Evolutionary conservation across 2,888 invertebrate genomes (phyloP).

Genomic region (Tenthredo distinguenda): DNA sequence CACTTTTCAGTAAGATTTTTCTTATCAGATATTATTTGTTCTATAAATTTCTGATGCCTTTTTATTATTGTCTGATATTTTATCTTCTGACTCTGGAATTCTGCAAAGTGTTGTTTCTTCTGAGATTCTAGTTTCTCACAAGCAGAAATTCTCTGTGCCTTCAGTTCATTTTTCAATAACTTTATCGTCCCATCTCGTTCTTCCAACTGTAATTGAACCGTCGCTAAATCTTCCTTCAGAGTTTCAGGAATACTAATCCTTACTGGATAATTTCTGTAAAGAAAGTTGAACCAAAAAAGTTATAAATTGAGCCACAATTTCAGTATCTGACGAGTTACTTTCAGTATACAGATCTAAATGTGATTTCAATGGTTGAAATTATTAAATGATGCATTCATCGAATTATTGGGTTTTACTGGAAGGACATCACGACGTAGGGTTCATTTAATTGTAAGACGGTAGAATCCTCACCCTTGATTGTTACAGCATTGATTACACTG

Average conservation of each 20-base stretch:
- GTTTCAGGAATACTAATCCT: constrained; percentile 34
- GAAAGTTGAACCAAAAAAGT: not conserved
- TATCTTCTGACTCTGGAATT: constrained; percentile 82
- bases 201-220: constrained; percentile 68
- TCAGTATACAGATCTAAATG: no score
- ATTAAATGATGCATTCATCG: not conserved
- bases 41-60: constrained; percentile 91
- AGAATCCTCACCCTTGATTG: constrained; percentile 28
- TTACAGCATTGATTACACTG: constrained; percentile 34
- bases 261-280: constrained; percentile 14
- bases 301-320: not conserved
- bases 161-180: constrained; percentile 72
- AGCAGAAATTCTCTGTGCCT: constrained; percentile 74
- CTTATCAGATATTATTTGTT: constrained; percentile 89
- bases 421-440: not conserved
- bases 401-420: not conserved
- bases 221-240: constrained; percentile 68
- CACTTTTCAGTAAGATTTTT: constrained; percentile 88
- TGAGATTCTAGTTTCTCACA: constrained; percentile 77
- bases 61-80: constrained; percentile 88
- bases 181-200: constrained; percentile 70
- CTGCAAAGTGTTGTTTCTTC: constrained; percentile 77
- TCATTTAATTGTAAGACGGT: not conserved
- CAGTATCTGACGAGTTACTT: not conserved
- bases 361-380: not conserved